Base-by-base conservation (phyloP, 2,888 invertebrate species). In the Nomada fucata region DNA sequence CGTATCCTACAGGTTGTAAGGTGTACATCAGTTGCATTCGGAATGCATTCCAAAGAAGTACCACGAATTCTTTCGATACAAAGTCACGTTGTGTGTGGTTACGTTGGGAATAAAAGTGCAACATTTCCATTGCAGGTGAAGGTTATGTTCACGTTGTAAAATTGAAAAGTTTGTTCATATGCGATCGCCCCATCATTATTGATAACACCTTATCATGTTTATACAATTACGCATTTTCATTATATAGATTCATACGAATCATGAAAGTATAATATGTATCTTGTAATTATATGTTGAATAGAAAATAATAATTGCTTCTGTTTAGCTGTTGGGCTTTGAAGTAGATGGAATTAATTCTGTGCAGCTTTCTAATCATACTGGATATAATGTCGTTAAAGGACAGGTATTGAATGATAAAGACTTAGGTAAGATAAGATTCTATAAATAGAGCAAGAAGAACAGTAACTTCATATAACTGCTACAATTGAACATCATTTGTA, bases 41-140 rank as follows among this genome's bases (percentile, higher is more conserved):
- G 23, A 11, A 92, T 92, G 92, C 84, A 70, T 29, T 76, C 80
- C 11, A 52, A 75, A 65, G 70, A 80, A 47, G 85, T 87, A 79
- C 95, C 96, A 18, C 95, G 96, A 90, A 98, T 99, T 72, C 95
- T 99, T 61, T 98, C 99, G 1, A 98, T 99, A 86, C 99, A 99
- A 94, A 99, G 99, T 94, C 99, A 99, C 94, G 99, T 99, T 20
- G 99, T 99, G 0, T 97, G 97, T 84, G 99, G 99, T 77, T 99
- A 99, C 94, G 99, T 99, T 55, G 99, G 99, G 57, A 99, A 99
- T 93, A 99, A 99, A 95, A 98, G 98, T 95, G 99, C 99, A 65
- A 97, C 98, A 52, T 99, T 99, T 94, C 99, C 99, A 11, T 94
- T 99, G 23, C 99, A 99, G 96, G 99, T 99, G 94, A 83, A 29